Base-by-base conservation (phyloP, 2,888 invertebrate genomes). In the Malthinus seriepunctatus region DNA sequence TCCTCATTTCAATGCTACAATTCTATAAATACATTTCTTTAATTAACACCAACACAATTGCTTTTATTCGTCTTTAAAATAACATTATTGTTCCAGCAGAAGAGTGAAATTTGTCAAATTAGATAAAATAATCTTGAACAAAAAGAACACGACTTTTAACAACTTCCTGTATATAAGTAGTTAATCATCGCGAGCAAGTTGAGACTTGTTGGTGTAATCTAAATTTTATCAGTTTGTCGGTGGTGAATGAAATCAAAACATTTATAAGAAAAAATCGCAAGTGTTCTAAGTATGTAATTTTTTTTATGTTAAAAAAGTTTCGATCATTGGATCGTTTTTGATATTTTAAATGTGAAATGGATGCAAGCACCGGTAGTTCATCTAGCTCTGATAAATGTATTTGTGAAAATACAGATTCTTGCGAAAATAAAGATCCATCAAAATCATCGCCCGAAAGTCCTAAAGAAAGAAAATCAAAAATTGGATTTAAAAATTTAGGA, bases 401-500 rank as follows among this genome's bases (percentile, higher is more conserved):
- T 52, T 76, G 76, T 60, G 75, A 75, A 44, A 71, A 70, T 37
- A 58, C 69, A 1, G 73, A 74, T 3, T 62, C 64, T 15, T 65
- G 68, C 2, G 57, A 69, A 50, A 71, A 73, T 38, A 70, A 69
- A 51, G 72, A 50, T 31, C 32, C 72, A 46, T 69, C 69, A 42
- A 72, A 71, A 51, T 63, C 63, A 32, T 68, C 72, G 7, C 71
- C 71, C 8, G 55, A 45, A 23, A 52, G 63, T 1, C 51, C 69
- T 2, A 76, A 74, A 63, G 73, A 74, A 49, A 69, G 71, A 62
- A 73, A 69, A 58, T 69, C 68, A 46, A 75, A 73, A 58, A 69
- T 76, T 31, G 71, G 71, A 49, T 67, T 78, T 15, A 67, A 69
- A 2, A 69, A 71, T 9, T 55, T 73, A 8, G 68, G 69, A n/a